A percentile compares a stretch with the other conserved stretches of the same genome.
phyloP scores from a whole-genome alignment of 1,140 invertebrate genomes.

The Goniozus legneri region DNA sequence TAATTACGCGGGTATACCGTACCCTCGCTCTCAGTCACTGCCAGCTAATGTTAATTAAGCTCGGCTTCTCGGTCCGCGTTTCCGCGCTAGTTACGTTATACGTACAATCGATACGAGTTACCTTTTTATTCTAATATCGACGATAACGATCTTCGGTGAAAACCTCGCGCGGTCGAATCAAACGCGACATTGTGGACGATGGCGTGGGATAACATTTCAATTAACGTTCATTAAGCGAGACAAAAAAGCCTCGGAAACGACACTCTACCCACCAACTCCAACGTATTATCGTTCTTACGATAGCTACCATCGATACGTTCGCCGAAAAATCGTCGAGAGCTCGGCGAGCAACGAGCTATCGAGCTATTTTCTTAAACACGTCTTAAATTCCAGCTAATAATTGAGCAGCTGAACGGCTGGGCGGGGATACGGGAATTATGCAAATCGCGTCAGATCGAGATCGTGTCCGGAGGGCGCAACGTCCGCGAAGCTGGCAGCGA shows the following conservation, averaged over 20 bases:
- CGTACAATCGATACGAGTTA: too few relatives aligned
- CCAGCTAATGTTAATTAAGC: conserved; percentile 16
- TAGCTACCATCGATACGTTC: too few relatives aligned
- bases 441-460: conserved; percentile 50
- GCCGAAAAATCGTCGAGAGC: conserved; percentile 38
- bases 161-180: too few relatives aligned
- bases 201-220: too few relatives aligned
- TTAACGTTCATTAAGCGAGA: too few relatives aligned
- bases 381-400: conserved; percentile 53
- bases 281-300: too few relatives aligned
- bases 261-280: too few relatives aligned
- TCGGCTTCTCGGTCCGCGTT: background rate
- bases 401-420: conserved; percentile 50
- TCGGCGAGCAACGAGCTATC: conserved; percentile 34
- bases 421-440: conserved; percentile 51
- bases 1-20: conserved; percentile 16
- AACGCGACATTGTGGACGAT: too few relatives aligned
- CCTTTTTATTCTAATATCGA: too few relatives aligned
- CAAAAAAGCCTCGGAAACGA: too few relatives aligned
- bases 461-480: conserved; percentile 46
- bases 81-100: background rate
- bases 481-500: conserved; percentile 17
- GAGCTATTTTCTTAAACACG: conserved; percentile 52
- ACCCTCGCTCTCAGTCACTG: conserved; percentile 8
- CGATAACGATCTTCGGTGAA: too few relatives aligned